Conservation (phyloP, 2,113 vertebrate genomes). For the Nymphicus hollandicus region DNA sequence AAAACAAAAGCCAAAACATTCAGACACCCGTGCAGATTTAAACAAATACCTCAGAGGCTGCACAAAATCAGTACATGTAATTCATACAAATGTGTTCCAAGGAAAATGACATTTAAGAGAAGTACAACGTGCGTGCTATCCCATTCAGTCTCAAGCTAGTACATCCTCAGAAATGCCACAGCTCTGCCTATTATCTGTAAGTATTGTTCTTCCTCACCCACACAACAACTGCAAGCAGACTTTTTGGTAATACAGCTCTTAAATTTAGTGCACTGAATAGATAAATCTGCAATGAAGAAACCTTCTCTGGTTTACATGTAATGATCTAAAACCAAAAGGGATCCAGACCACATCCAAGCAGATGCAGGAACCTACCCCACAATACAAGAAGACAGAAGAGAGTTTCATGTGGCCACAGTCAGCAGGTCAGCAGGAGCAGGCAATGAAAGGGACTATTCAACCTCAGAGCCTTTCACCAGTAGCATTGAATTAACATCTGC, state of each 20-base stretch:
- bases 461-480: not conserved
- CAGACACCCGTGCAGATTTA: not conserved
- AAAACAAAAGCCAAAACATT: not conserved
- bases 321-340: not conserved
- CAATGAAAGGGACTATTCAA: not conserved
- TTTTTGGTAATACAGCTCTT: not conserved
- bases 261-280: not conserved
- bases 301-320: not conserved
- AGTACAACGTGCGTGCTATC: not conserved
- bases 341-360: not conserved
- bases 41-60: not conserved
- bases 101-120: not conserved
- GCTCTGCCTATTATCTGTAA: not conserved
- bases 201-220: not conserved
- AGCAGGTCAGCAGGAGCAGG: not conserved
- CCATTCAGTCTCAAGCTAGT: not conserved
- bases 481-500: rapidly evolving
- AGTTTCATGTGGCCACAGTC: rapidly evolving
- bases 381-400: not conserved
- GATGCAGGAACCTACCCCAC: not conserved
- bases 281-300: not conserved
- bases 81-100: not conserved
- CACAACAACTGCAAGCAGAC: rapidly evolving
- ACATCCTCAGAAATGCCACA: not conserved
- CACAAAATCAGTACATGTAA: not conserved